A percentile compares a stretch with the other conserved stretches of the same genome.
Evolutionary conservation across 2,888 invertebrate genomes (phyloP).

Genomic region (Leptopilina myrica): DNA sequence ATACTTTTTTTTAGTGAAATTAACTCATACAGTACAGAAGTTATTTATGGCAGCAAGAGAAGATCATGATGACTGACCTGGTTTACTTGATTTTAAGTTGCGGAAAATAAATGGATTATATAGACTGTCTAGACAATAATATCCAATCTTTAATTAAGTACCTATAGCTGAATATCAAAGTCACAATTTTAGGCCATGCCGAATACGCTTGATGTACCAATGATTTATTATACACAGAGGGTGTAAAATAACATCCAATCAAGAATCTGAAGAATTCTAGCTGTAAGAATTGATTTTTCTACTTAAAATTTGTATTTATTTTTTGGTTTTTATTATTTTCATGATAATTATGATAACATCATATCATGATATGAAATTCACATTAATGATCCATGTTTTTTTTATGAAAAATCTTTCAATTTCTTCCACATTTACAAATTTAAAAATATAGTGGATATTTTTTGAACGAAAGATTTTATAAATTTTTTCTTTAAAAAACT

Average conservation of each 20-base stretch:
- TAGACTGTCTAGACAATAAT: conserved; percentile 50
- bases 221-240: neutral
- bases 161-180: conserved; percentile 6
- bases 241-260: neutral
- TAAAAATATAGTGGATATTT: too few species aligned
- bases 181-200: neutral
- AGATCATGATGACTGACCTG: conserved; percentile 77
- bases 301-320: neutral
- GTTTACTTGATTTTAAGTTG: conserved; percentile 8
- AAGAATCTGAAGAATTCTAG: neutral
- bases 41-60: conserved; percentile 88
- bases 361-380: neutral
- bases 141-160: conserved; percentile 26
- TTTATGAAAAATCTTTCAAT: too few species aligned
- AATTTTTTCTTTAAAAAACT: too few species aligned
- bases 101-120: conserved; percentile 18
- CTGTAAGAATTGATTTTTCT: neutral
- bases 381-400: too few species aligned
- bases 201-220: neutral
- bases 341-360: too few species aligned
- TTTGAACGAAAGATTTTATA: too few species aligned
- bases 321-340: neutral
- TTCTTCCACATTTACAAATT: too few species aligned
- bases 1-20: conserved; percentile 77
- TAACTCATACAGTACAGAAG: conserved; percentile 83